phyloP scores from a whole-genome alignment of 2,797 vertebrate genomes.

The Danionella dracula region DNA sequence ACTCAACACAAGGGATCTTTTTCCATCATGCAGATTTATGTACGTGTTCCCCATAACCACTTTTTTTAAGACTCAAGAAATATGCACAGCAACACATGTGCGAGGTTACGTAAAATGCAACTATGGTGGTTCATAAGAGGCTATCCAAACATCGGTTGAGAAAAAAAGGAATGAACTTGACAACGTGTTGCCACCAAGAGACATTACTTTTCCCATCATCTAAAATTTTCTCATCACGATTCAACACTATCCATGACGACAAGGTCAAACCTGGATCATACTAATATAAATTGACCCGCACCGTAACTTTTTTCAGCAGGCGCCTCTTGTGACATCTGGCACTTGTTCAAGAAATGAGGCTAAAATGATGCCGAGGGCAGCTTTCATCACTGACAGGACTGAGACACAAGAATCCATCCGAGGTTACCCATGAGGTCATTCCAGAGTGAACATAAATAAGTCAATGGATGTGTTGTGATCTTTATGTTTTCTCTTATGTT shows the following conservation, averaged over 20 bases:
- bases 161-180: too few relatives aligned
- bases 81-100: too few relatives aligned
- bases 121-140: too few relatives aligned
- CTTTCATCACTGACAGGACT: slow-evolving; percentile 10
- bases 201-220: background rate
- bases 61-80: too few relatives aligned
- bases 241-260: background rate
- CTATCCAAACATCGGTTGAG: too few relatives aligned
- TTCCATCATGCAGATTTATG: too few relatives aligned
- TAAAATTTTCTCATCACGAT: background rate
- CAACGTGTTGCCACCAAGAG: background rate
- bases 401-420: background rate
- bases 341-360: slow-evolving; percentile 12
- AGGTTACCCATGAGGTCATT: background rate
- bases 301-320: background rate
- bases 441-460: too few relatives aligned
- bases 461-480: too few relatives aligned
- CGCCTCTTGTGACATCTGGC: background rate
- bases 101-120: too few relatives aligned
- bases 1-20: too few relatives aligned
- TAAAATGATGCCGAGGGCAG: background rate
- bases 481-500: too few relatives aligned
- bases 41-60: too few relatives aligned
- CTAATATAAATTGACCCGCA: background rate
- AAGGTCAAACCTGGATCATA: background rate